Conservation (phyloP, 2,888 invertebrate species). For the Cataglyphis albicans region DNA sequence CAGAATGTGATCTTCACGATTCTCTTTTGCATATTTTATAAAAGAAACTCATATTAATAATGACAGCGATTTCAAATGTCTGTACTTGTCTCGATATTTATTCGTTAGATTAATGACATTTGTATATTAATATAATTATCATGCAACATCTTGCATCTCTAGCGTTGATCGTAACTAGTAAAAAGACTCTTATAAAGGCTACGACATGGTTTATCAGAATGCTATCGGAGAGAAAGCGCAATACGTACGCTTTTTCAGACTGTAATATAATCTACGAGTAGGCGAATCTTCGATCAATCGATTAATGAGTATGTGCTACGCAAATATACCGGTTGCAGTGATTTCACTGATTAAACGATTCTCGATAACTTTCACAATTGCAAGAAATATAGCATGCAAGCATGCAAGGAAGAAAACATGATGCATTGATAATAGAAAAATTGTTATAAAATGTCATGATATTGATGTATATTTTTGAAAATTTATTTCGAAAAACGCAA, state of each 20-base stretch:
- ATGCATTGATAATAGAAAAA: background rate
- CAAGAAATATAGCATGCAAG: conserved; percentile 11
- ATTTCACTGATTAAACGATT: conserved; percentile 17
- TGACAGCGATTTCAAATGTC: background rate
- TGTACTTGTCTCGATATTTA: background rate
- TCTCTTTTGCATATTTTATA: conserved; percentile 9
- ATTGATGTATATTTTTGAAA: no score
- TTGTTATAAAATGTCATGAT: background rate
- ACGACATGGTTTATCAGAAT: conserved; percentile 4
- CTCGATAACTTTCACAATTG: background rate
- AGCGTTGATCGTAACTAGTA: conserved; percentile 12
- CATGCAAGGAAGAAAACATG: background rate
- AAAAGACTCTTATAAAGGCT: background rate
- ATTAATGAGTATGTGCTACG: conserved; percentile 30
- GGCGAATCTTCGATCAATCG: conserved; percentile 27
- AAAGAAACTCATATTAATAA: conserved; percentile 33
- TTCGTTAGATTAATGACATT: conserved; percentile 20
- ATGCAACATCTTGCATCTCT: background rate
- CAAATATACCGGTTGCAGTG: background rate
- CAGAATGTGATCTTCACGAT: background rate
- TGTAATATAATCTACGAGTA: conserved; percentile 3
- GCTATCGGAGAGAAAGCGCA: conserved; percentile 24
- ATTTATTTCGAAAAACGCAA: no score
- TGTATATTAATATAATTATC: conserved; percentile 23
- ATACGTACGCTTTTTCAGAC: background rate